Conservation (phyloP, 2,797 vertebrate genomes). For the Cuniculus paca region DNA sequence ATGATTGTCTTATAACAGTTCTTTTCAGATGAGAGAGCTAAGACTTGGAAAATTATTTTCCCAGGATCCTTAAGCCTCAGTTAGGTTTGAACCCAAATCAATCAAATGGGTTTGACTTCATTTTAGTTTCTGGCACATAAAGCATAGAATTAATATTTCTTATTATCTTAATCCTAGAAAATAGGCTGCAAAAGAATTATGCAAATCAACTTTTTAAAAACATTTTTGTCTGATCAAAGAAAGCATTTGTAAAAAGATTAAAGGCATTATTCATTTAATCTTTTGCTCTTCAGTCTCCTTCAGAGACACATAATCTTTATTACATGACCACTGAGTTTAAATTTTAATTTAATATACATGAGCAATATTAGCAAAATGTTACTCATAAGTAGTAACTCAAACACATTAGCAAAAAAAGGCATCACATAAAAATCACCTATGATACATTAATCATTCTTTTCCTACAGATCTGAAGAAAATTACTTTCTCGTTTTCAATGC, state of each 20-base stretch:
- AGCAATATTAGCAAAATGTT: not conserved
- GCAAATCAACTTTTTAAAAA: not conserved
- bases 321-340: conserved; percentile 31
- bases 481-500: conserved; percentile 4
- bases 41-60: conserved; percentile 35
- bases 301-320: not conserved
- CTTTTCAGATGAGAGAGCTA: not conserved
- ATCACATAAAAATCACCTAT: conserved; percentile 12
- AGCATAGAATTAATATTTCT: not conserved
- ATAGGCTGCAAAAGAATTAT: not conserved
- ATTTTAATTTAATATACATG: conserved; percentile 60
- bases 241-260: conserved; percentile 9
- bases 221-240: not conserved
- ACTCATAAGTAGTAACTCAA: not conserved
- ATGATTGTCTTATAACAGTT: not conserved
- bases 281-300: not conserved
- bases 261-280: not conserved
- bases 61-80: not conserved
- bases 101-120: not conserved
- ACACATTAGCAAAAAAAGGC: not conserved
- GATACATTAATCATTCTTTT: not conserved
- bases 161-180: not conserved
- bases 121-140: not conserved
- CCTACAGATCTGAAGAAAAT: conserved; percentile 34
- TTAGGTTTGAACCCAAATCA: not conserved